Percentiles rank a stretch among this genome's conserved stretches.
Evolutionary conservation across 2,113 vertebrate genomes (phyloP).

Genomic region (Halcyon senegalensis): DNA sequence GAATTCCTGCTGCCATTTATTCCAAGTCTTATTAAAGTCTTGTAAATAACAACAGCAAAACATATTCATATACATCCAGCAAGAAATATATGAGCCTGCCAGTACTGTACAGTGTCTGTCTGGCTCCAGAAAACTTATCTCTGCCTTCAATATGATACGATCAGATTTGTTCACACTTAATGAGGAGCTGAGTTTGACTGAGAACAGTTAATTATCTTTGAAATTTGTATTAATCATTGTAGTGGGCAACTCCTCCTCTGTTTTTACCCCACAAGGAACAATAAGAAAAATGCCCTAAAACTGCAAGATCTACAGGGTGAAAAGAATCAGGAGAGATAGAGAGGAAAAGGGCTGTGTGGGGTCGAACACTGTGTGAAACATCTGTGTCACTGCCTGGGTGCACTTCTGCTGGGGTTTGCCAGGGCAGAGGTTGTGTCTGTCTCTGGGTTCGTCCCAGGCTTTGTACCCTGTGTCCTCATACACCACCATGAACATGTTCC

Average conservation of each 20-base stretch:
- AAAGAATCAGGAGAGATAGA: neutral
- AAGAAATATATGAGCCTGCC: slow-evolving; percentile 14
- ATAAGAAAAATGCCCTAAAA: slow-evolving; percentile 4
- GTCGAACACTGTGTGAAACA: neutral
- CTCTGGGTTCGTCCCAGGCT: neutral
- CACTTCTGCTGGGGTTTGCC: neutral
- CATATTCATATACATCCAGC: neutral
- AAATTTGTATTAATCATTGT: slow-evolving; percentile 49
- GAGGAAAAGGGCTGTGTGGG: neutral
- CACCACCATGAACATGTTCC: neutral
- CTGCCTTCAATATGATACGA: neutral
- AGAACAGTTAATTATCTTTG: slow-evolving; percentile 21
- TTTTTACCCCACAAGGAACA: neutral
- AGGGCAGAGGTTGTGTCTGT: neutral
- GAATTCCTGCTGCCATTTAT: neutral
- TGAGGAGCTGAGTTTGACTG: slow-evolving; percentile 4
- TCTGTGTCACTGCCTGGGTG: neutral
- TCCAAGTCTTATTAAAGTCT: neutral
- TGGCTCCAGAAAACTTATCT: neutral
- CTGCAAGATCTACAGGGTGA: neutral
- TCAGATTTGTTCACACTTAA: neutral
- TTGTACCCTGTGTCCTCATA: neutral
- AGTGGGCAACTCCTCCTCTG: neutral
- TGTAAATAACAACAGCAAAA: slow-evolving; percentile 7
- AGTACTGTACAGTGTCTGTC: neutral